phyloP scores from a whole-genome alignment of 2,888 invertebrate species.

The Drosophila meridionalis region DNA sequence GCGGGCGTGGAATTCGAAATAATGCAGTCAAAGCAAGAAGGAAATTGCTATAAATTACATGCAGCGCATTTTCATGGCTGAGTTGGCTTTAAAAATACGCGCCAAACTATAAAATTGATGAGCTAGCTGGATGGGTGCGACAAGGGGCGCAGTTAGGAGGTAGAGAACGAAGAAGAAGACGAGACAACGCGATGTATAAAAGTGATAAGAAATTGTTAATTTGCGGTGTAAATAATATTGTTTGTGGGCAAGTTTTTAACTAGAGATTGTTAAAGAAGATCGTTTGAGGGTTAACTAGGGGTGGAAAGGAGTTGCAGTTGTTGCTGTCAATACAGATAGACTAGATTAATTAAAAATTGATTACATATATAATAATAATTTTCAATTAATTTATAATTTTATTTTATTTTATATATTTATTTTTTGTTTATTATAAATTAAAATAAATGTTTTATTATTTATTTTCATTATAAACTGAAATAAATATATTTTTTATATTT shows the following conservation, averaged over 20 bases:
- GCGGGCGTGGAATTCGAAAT: constrained; percentile 48
- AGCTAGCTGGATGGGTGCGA: constrained; percentile 23
- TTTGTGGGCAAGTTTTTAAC: neutral
- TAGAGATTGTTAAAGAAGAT: neutral
- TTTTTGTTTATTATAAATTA: too few relatives aligned
- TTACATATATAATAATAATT: too few relatives aligned
- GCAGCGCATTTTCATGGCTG: constrained; percentile 69
- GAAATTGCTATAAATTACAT: constrained; percentile 74
- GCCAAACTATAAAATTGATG: constrained; percentile 44
- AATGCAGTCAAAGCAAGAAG: constrained; percentile 64
- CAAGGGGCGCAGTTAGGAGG: neutral
- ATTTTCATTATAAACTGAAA: too few relatives aligned
- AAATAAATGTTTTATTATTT: too few relatives aligned
- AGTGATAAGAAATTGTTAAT: constrained; percentile 18
- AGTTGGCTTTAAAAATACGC: constrained; percentile 57
- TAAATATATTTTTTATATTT: too few relatives aligned
- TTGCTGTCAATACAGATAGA: neutral
- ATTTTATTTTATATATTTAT: too few relatives aligned
- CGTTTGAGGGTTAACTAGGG: neutral
- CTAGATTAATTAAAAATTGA: too few relatives aligned
- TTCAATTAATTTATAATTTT: too few relatives aligned
- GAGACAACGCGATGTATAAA: constrained; percentile 4
- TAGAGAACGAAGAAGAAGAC: neutral
- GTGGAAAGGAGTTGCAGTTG: neutral
- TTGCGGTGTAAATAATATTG: constrained; percentile 2